Base-by-base conservation (phyloP, 2,797 vertebrate species). In the Corythornis leucogaster region DNA sequence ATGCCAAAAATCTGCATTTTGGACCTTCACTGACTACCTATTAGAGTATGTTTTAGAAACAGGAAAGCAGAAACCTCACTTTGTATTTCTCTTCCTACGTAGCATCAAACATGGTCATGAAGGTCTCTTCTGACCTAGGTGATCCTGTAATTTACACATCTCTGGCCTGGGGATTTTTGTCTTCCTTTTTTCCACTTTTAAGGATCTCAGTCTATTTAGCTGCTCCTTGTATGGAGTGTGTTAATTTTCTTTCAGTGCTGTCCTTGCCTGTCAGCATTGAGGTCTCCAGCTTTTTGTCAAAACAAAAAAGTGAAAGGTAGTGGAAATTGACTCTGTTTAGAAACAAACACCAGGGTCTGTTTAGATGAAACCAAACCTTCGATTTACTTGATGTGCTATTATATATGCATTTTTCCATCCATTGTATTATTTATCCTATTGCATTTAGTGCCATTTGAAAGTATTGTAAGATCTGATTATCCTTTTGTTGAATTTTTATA, bases 361-460 rank as follows among this genome's bases (percentile, higher is more conserved):
- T 79, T 31, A 38, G 20, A 26, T 67, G 26, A 75, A 82, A 70
- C 5, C 10, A 63, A 77, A 33, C 9, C 24, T 83, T 75, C 80
- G 55, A 55, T 95, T 91, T 94, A 35, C 30, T 43, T 92, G 61
- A n/a, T 80, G 33, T 8, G 20, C 40, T 87, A 20, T 26, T 38
- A 45, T 30, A 30, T 3, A 16, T 75, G 8, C 22, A 12, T 68
- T 89, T 93, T 93, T 74, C 35, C 77, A 8, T 74, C 35, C 77
- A 8, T 43, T 93, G 42, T 74, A 66, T 38, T 66, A 33, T 55
- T 74, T 77, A 63, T 94, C 95, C 58, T 90, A 4, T n/a, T 94
- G 3, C 64, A 38, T 95, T 89, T 89, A 69, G 28, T 42, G 92
- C 46, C 28, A 8, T 74, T 70, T 74, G 20, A 69, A 89, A 38